These are phyloP conservation scores for Poeciliopsis occidentalis DNA, from an alignment of 2,113 vertebrate species.

Conservation along the genomic window DNA sequence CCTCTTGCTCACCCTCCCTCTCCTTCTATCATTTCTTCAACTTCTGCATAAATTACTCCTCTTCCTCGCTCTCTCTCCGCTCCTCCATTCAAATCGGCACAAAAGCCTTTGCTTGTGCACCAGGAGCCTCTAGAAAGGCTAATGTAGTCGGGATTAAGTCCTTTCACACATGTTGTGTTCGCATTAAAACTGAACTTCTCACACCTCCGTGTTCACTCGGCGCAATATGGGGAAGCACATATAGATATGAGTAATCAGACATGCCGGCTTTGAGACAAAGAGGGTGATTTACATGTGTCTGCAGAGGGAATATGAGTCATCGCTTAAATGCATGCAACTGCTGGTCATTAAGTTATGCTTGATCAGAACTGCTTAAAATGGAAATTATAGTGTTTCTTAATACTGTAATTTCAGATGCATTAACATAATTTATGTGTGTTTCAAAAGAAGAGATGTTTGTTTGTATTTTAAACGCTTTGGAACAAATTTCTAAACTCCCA, in stretches of 20 bases:
- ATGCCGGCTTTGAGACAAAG: background rate
- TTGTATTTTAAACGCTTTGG: background rate
- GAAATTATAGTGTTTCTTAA: background rate
- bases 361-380: constrained; percentile 2
- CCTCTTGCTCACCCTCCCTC: constrained; percentile 18
- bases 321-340: background rate
- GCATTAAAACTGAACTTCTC: constrained; percentile 52
- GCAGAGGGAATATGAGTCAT: background rate
- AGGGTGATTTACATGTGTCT: background rate
- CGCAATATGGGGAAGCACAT: constrained; percentile 1
- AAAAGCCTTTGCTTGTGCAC: constrained; percentile 58
- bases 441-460: background rate
- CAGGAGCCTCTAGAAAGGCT: constrained; percentile 52
- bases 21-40: constrained; percentile 51
- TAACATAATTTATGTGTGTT: background rate
- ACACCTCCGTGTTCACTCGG: constrained; percentile 36
- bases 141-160: constrained; percentile 71
- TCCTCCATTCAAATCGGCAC: constrained; percentile 63
- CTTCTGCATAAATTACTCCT: constrained; percentile 65
- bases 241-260: constrained; percentile 11
- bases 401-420: background rate
- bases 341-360: background rate
- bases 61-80: constrained; percentile 34
- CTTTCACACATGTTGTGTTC: constrained; percentile 54
- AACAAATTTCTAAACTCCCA: background rate